Base-by-base conservation (phyloP, 2,797 vertebrate genomes). In the Myotis myotis region DNA sequence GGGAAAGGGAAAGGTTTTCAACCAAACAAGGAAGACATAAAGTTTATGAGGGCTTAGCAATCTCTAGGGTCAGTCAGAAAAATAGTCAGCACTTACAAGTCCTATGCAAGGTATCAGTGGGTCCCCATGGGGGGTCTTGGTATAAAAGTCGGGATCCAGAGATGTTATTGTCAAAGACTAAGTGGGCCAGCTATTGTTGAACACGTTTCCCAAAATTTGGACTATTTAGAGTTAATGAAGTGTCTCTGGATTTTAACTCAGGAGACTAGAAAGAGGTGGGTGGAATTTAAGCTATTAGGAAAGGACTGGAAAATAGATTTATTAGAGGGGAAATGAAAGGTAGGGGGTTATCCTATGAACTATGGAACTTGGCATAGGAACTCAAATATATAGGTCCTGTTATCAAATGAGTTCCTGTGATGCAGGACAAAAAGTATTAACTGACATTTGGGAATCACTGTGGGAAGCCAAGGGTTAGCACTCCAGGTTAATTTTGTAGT, bases 241-340 rank as follows among this genome's bases (percentile, higher is more conserved):
- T 89, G 20, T 91, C 16, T 79, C 12, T 80, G 57, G 8, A 11
- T 83, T 96, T 92, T 89, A 93, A 87, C 78, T 25, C 7, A 74
- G 74, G 30, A 91, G 84, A 70, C 44, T 84, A 38, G 23, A 47
- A 86, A 76, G 36, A 30, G 0, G n/a, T 83, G n/a, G 47, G 41
- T 57, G 41, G 23, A 8, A 84, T 51, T 91, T 28, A 55, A 92
- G 49, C 10, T 44, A 16, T 6, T 38, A 60, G 55, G 20, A 85
- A 84, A 93, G 72, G 38, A 66, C 2, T 84, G 12, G 66, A 83
- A 90, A 91, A 74, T 85, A 92, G 17, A 75, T 82, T 47, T 87
- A 44, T 81, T 81, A 85, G 15, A 89, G 36, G 66, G 38, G 60
- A 87, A 55, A 81, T 74, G 25, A 70, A 96, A 60, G 7, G 9